Evolutionary conservation across 2,888 invertebrate genomes (phyloP).

Genomic region (Cerceris rybyensis): DNA sequence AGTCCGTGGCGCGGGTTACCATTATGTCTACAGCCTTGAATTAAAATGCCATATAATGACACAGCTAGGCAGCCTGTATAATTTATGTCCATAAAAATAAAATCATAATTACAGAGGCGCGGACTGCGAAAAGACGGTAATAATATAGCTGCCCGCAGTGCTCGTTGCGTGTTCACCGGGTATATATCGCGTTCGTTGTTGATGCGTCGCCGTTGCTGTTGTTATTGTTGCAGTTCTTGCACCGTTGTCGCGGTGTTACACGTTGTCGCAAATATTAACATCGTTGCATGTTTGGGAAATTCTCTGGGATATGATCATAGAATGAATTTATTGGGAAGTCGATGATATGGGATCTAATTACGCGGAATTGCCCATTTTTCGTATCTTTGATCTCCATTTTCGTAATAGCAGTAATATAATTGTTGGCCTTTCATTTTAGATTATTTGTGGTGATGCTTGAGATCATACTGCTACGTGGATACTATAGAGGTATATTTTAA

Average conservation of each 20-base stretch:
- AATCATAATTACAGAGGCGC: constrained; percentile 81
- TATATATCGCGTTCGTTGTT: constrained; percentile 58
- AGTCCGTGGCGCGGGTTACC: constrained; percentile 73
- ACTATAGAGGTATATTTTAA: too few relatives aligned
- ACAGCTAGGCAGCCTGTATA: constrained; percentile 78
- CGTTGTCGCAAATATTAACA: background rate
- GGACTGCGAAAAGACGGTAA: constrained; percentile 80
- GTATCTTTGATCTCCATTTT: too few relatives aligned
- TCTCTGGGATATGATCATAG: too few relatives aligned
- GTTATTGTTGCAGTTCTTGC: constrained; percentile 47
- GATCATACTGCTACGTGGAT: too few relatives aligned
- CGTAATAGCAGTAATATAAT: too few relatives aligned
- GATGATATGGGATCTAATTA: too few relatives aligned
- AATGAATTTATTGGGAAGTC: too few relatives aligned
- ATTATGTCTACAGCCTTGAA: constrained; percentile 81
- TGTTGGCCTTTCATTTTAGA: too few relatives aligned
- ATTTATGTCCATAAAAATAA: constrained; percentile 81
- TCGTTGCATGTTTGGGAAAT: background rate
- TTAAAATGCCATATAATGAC: constrained; percentile 81
- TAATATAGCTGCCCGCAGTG: constrained; percentile 73
- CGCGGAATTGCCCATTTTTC: too few relatives aligned
- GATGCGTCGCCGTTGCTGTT: constrained; percentile 30
- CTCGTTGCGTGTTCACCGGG: constrained; percentile 65
- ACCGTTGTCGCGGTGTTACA: constrained; percentile 38
- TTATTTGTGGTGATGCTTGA: too few relatives aligned